phyloP scores from a whole-genome alignment of 2,888 invertebrate species.

The Lepidocyrtinus sp. region DNA sequence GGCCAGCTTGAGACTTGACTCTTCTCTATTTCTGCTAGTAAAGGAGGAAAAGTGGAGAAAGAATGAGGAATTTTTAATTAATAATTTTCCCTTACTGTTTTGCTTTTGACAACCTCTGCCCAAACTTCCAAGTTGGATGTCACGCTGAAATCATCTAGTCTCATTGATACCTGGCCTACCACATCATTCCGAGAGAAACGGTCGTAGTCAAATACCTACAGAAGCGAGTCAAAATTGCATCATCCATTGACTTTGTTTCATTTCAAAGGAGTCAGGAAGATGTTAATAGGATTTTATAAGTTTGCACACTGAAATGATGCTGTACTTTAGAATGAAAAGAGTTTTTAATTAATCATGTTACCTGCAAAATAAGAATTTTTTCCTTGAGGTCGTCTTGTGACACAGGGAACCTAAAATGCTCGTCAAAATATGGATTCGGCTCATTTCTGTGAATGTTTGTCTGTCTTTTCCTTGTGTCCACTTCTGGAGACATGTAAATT shows the following conservation, averaged over 20 bases:
- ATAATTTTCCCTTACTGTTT: slow-evolving; percentile 74
- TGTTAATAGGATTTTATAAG: not conserved
- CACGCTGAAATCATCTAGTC: slow-evolving; percentile 84
- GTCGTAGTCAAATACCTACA: slow-evolving; percentile 77
- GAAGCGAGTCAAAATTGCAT: slow-evolving; percentile 16
- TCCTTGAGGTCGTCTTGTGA: slow-evolving; percentile 89
- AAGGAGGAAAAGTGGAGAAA: not conserved
- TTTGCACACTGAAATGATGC: too few species aligned
- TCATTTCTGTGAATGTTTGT: slow-evolving; percentile 88
- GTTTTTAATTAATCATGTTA: too few species aligned
- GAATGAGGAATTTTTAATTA: slow-evolving; percentile 24
- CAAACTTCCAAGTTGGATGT: slow-evolving; percentile 86
- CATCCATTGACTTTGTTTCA: too few species aligned
- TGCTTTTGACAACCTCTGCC: slow-evolving; percentile 88
- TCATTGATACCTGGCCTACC: slow-evolving; percentile 87
- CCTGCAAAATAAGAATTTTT: slow-evolving; percentile 84
- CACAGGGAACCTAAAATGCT: slow-evolving; percentile 93
- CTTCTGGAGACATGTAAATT: slow-evolving; percentile 84
- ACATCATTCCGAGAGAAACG: slow-evolving; percentile 90
- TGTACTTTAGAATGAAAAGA: too few species aligned
- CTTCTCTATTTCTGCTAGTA: too few species aligned
- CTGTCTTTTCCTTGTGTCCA: slow-evolving; percentile 88
- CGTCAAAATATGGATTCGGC: slow-evolving; percentile 90
- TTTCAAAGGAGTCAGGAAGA: not conserved
- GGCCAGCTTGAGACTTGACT: too few species aligned